Evolutionary conservation across 2,797 vertebrate species (phyloP).

Genomic region (Syngnathus acus): DNA sequence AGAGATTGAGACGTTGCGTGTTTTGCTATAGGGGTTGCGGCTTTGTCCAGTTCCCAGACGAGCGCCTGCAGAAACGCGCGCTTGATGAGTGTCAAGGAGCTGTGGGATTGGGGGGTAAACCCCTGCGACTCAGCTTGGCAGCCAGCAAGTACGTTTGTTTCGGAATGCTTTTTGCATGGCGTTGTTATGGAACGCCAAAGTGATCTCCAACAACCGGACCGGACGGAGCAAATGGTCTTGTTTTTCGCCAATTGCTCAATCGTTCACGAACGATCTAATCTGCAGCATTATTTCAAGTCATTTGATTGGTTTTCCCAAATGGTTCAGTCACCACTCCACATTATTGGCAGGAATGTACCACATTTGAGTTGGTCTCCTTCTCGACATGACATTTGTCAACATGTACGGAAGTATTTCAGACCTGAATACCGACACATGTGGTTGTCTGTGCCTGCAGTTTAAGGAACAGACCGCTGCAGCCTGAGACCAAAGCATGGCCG

Average conservation of each 20-base stretch:
- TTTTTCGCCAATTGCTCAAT: no score
- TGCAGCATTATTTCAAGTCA: no score
- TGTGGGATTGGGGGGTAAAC: conserved; percentile 79
- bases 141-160: conserved; percentile 82
- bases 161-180: background rate
- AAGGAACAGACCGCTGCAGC: conserved; percentile 48
- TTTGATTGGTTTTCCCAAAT: no score
- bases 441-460: conserved; percentile 14
- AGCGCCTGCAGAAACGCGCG: conserved; percentile 83
- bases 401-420: background rate
- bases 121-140: conserved; percentile 82
- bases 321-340: no score
- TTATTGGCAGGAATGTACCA: no score
- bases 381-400: no score
- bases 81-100: conserved; percentile 84
- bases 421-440: no score
- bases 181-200: background rate
- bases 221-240: no score
- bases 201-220: no score
- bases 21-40: conserved; percentile 78
- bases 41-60: conserved; percentile 88
- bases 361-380: no score
- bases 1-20: background rate
- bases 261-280: no score
- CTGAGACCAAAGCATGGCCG: conserved; percentile 64